Evolutionary conservation across 2,888 invertebrate species (phyloP), one percentile per base, ranked within the genome.

Genomic region (Pseudococcus viburni): DNA sequence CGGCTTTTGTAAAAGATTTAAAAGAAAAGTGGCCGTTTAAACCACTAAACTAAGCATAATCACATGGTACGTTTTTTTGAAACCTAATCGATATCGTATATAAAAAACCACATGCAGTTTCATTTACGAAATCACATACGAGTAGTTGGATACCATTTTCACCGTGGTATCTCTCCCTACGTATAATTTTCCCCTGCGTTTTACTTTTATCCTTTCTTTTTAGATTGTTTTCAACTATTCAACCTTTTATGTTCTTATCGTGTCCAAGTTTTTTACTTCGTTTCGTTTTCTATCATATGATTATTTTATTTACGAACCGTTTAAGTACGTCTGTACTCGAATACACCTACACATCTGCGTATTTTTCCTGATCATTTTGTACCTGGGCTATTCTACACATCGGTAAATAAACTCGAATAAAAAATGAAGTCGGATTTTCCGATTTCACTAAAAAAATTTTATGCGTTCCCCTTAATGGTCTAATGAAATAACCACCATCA

Each of bases 21-120:
- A 8, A 42, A 9, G 42, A 11, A 64, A 64, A 11, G 12, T 64
- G 64, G 22, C 22, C 64, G 64, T 64, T 64, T 64, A 64, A 64
- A 64, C 64, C 64, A 64, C 22, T 64, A 22, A 22, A 64, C 64
- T 64, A 64, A 64, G 64, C 22, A 64, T 64, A 64, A 64, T 64
- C 64, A 64, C 64, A 22, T 64, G 8, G 64, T 64, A 64, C 12
- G 64, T 22, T 59, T 59, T 64, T 64, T 55, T 9, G 22, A 64
- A 64, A 64, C 22, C 64, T 64, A 64, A 64, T 64, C 64, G 64
- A 64, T 64, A 64, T 64, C 64, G 22, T 22, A 22, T 64, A n/a
- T 51, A 59, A 59, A 64, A 64, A 64, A 22, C 64, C 64, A 64
- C 64, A 22, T 64, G 22, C 64, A 64, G 64, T 64, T 64, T 64